phyloP scores from a whole-genome alignment of 2,797 vertebrate species.

The Linurgus olivaceus region DNA sequence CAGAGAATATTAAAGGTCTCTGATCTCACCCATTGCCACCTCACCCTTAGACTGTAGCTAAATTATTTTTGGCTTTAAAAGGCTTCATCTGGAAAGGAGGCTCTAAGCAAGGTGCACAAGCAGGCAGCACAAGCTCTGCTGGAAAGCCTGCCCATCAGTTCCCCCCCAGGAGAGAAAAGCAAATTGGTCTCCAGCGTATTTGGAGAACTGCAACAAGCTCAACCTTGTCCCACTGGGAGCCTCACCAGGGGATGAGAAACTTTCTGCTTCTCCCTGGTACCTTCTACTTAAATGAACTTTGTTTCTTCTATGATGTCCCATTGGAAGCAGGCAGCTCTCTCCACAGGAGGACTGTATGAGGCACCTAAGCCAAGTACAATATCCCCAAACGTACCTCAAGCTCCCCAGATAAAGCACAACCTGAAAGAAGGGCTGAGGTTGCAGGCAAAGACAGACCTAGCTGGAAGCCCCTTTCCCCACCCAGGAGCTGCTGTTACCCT shows the following conservation, averaged over 20 bases:
- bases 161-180: neutral
- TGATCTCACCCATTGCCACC: neutral
- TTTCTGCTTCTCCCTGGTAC: neutral
- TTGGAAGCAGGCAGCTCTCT: neutral
- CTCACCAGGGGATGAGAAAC: neutral
- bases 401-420: neutral
- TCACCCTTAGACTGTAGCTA: neutral
- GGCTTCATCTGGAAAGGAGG: neutral
- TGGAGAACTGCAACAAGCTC: neutral
- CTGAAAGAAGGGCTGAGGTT: neutral
- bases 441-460: neutral
- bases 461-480: neutral
- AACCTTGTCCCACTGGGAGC: neutral
- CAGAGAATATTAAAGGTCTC: neutral
- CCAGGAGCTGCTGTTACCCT: neutral
- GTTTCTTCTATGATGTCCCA: neutral
- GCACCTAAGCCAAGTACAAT: neutral
- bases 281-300: neutral
- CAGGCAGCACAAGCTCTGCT: neutral
- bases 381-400: neutral
- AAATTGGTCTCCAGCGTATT: neutral
- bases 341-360: neutral
- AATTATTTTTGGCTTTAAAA: neutral
- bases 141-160: neutral
- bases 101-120: neutral